Base-by-base conservation (phyloP, 1,140 invertebrate genomes). In the Lordiphosa stackelbergi region DNA sequence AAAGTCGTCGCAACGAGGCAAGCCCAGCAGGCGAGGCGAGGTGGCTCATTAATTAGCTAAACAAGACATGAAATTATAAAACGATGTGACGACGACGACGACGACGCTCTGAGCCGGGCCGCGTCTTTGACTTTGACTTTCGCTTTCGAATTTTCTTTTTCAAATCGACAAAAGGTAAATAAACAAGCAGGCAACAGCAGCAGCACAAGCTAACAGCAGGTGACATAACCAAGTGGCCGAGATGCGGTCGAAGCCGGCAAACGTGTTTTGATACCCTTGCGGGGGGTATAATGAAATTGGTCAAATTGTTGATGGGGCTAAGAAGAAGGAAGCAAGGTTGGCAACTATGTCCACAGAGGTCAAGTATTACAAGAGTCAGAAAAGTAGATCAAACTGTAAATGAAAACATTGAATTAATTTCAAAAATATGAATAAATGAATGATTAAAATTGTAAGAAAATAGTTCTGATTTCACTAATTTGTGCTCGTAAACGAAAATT, bases 121-220 rank as follows among this genome's bases (percentile, higher is more conserved):
- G 42, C 66, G 71, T 79, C 75, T 81, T 72, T 81, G 78, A 77
- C 77, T 83, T 83, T 83, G 78, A 83, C 77, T 83, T 83, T 83
- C 77, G 77, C 77, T 83, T 83, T 83, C 77, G 73, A 84, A 83
- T 83, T 83, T 83, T 77, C 78, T 77, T 83, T 75, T 83, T 77
- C 56, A 58, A 73, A 58, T 64, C 61, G 57, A 60, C 11, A 45
- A 52, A 64, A 62, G 49, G 53, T 56, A 56, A 62, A 62, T 49
- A 66, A 66, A 62, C 47, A 42, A 56, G 36, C 24, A 48, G 49
- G 42, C 49, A 64, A 28, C 35, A 51, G 38, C 49, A 54, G 37
- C 51, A 61, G 58, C 51, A 46, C 16, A 43, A 61, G 51, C 43
- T 48, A 48, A 42, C 45, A 48, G 40, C 59, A 64, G 68, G 77